Conservation (phyloP, 2,113 vertebrate genomes). For the Gasterosteus nipponicus region DNA sequence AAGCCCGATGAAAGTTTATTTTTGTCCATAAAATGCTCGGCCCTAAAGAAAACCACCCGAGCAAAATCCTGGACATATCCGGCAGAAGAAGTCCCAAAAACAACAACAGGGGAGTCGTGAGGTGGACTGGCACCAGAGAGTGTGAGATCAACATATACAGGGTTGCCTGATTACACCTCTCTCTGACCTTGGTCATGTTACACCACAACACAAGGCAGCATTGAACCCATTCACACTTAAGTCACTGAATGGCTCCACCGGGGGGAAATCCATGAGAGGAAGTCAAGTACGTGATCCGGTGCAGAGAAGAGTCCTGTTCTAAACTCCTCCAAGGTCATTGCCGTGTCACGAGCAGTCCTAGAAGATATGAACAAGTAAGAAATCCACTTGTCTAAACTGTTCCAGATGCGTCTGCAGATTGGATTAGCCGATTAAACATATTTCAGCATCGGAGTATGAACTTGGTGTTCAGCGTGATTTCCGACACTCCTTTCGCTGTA, state of each 20-base stretch:
- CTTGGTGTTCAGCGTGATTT: conserved; percentile 66
- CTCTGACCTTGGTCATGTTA: conserved; percentile 58
- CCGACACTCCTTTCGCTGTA: conserved; percentile 59
- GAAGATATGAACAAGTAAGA: conserved; percentile 51
- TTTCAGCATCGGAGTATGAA: conserved; percentile 58
- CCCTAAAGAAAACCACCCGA: conserved; percentile 79
- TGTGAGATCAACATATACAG: conserved; percentile 58
- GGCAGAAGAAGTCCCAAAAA: conserved; percentile 69
- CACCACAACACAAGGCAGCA: conserved; percentile 45
- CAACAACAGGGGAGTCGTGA: conserved; percentile 67
- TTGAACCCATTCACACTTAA: conserved; percentile 55
- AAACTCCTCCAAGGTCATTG: conserved; percentile 52
- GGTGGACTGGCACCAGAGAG: conserved; percentile 65
- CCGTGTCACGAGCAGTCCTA: conserved; percentile 45
- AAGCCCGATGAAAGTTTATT: conserved; percentile 81
- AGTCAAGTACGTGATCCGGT: conserved; percentile 23
- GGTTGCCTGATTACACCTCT: conserved; percentile 51
- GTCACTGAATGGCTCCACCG: conserved; percentile 23
- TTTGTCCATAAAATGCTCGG: conserved; percentile 76
- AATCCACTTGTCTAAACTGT: conserved; percentile 66
- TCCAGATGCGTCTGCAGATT: conserved; percentile 73
- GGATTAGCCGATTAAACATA: conserved; percentile 63
- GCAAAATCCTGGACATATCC: conserved; percentile 75
- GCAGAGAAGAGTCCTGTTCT: conserved; percentile 45
- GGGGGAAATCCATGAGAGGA: conserved; percentile 26